Conservation (phyloP, 2,113 vertebrate species). For the Cnemophilus loriae region DNA sequence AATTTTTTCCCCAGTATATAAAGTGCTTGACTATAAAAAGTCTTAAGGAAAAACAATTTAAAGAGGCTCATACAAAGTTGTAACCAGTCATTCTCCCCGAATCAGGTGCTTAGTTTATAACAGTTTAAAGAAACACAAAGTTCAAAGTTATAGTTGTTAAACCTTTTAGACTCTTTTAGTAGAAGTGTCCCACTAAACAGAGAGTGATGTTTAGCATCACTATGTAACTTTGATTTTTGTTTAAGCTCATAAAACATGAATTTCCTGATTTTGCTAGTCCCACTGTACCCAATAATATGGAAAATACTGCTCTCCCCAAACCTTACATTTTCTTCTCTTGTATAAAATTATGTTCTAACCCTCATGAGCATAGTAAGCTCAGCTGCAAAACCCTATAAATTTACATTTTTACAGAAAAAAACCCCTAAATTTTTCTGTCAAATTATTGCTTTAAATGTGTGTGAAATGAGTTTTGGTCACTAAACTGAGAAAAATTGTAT, state of each 20-base stretch:
- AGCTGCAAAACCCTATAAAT: conserved; percentile 17
- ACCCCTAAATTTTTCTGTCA: neutral
- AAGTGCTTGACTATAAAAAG: neutral
- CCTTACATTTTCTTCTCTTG: neutral
- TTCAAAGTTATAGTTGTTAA: conserved; percentile 14
- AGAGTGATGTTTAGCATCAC: conserved; percentile 34
- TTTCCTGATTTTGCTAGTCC: conserved; percentile 68
- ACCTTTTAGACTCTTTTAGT: conserved; percentile 1
- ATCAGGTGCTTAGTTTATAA: conserved; percentile 34
- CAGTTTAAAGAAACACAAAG: conserved; percentile 1
- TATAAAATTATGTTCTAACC: conserved; percentile 33
- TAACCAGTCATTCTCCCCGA: neutral
- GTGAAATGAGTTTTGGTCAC: neutral
- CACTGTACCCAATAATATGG: conserved; percentile 54
- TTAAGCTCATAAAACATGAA: conserved; percentile 60
- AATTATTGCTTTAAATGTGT: neutral
- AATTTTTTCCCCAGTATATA: accelerated
- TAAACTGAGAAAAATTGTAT: neutral
- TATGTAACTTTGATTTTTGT: conserved; percentile 54
- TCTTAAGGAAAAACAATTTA: neutral
- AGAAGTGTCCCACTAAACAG: neutral
- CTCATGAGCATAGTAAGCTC: conserved; percentile 22
- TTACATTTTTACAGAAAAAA: conserved; percentile 18
- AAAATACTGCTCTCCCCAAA: conserved; percentile 44
- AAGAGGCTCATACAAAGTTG: neutral